A percentile compares a stretch with the other conserved stretches of the same genome.
Evolutionary conservation across 1,140 invertebrate genomes (phyloP).

Genomic region (Frieseomelitta varia): DNA sequence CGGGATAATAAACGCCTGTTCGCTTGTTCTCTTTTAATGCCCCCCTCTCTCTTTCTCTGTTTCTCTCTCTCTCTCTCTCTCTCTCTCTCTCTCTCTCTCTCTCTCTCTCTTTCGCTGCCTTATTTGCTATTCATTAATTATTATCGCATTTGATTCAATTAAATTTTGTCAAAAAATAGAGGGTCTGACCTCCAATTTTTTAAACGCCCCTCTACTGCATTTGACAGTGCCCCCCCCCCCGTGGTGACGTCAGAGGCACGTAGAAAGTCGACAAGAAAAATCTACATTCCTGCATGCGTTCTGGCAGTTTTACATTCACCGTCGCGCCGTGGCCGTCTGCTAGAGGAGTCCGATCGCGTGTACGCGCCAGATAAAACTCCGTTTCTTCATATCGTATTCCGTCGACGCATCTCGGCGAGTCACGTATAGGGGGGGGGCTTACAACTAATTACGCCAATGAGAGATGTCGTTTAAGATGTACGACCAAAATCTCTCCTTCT

Average conservation of each 20-base stretch:
- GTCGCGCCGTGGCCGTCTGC: constrained; percentile 31
- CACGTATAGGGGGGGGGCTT: constrained; percentile 32
- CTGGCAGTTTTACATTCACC: constrained; percentile 65
- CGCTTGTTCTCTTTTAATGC: not conserved
- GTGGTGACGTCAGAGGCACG: constrained; percentile 59
- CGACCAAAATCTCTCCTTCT: not conserved
- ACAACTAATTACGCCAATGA: constrained; percentile 51
- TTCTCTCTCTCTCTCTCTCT: no score
- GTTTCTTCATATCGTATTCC: constrained; percentile 53
- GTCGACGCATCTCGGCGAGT: constrained; percentile 23
- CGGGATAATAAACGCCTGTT: constrained; percentile 12
- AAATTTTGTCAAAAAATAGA: not conserved
- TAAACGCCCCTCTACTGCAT: constrained; percentile 32
- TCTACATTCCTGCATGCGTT: constrained; percentile 68
- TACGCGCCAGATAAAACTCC: constrained; percentile 57
- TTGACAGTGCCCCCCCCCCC: constrained; percentile 45
- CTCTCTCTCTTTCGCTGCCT: no score
- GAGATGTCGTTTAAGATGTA: constrained; percentile 27
- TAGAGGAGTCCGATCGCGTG: constrained; percentile 39
- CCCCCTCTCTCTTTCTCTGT: no score
- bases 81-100: no score
- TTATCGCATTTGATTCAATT: not conserved
- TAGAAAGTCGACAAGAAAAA: constrained; percentile 69
- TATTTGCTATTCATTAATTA: no score
- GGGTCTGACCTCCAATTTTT: not conserved